Conservation (phyloP, 2,113 vertebrate species). For the Zonotrichia leucophrys region DNA sequence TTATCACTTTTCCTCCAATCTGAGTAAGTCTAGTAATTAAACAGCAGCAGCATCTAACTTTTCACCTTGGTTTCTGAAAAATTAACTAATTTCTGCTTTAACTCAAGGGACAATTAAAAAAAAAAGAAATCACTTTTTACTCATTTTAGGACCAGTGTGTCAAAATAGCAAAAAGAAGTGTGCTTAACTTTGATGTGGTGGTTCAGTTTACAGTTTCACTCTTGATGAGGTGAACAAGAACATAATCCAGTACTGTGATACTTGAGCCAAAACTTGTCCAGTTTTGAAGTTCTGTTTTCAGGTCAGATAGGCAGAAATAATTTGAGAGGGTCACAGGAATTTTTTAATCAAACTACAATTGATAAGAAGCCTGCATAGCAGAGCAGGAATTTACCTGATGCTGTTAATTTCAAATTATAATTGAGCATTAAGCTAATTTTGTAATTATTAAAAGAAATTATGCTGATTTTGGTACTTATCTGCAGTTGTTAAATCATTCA, state of each 20-base stretch:
- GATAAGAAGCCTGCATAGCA: background rate
- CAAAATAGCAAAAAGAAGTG: background rate
- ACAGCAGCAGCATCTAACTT: background rate
- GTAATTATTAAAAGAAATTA: background rate
- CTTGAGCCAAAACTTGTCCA: background rate
- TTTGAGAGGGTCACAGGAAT: background rate
- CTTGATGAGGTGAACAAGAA: fast-evolving
- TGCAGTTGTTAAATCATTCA: background rate
- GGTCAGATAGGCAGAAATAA: background rate
- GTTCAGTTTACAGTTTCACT: background rate
- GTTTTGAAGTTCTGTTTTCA: background rate
- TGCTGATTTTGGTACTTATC: background rate
- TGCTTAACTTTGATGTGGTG: background rate
- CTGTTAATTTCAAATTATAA: background rate
- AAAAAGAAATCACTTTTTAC: background rate
- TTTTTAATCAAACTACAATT: background rate
- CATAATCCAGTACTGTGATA: background rate
- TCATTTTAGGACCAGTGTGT: background rate
- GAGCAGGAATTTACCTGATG: background rate
- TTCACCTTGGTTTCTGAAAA: background rate
- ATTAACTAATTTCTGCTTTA: background rate
- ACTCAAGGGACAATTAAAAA: background rate
- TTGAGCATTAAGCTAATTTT: background rate
- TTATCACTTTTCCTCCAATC: background rate
- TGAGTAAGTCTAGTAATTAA: background rate